Conservation (phyloP, 2,888 invertebrate species). For the Thelaira solivaga region DNA sequence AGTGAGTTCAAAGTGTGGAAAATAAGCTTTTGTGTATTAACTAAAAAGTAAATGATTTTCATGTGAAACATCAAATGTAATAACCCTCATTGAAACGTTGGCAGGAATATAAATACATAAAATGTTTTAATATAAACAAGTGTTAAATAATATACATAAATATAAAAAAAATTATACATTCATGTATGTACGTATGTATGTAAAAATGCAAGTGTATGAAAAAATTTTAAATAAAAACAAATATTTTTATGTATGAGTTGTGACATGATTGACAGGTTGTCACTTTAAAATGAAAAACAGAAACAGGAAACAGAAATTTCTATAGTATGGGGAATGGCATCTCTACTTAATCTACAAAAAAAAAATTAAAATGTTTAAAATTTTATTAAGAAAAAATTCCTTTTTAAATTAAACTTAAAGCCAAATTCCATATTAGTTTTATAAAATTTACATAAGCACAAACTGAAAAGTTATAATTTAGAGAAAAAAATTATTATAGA, state of each 20-base stretch:
- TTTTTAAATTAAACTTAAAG: slow-evolving; percentile 13
- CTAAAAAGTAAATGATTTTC: too few species aligned
- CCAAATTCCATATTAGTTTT: slow-evolving; percentile 1
- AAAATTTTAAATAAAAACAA: too few species aligned
- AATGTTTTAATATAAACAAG: slow-evolving; percentile 46
- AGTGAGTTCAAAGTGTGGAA: too few species aligned
- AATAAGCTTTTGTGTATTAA: too few species aligned
- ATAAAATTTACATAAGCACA: not conserved
- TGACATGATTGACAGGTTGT: slow-evolving; percentile 53
- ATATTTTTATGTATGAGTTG: not conserved
- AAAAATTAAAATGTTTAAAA: not conserved
- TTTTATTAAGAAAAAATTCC: not conserved
- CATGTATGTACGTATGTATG: too few species aligned
- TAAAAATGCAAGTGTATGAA: too few species aligned
- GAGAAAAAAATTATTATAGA: not conserved
- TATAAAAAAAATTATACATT: not conserved
- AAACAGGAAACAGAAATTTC: not conserved
- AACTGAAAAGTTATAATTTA: not conserved
- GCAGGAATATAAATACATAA: too few species aligned
- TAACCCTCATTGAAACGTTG: too few species aligned
- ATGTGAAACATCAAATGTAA: too few species aligned
- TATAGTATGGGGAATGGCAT: not conserved
- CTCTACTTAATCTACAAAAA: not conserved
- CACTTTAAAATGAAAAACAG: slow-evolving; percentile 15
- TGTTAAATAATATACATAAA: slow-evolving; percentile 35